Evolutionary conservation across 2,797 vertebrate genomes (phyloP).

Genomic region (Podarcis lilfordi): DNA sequence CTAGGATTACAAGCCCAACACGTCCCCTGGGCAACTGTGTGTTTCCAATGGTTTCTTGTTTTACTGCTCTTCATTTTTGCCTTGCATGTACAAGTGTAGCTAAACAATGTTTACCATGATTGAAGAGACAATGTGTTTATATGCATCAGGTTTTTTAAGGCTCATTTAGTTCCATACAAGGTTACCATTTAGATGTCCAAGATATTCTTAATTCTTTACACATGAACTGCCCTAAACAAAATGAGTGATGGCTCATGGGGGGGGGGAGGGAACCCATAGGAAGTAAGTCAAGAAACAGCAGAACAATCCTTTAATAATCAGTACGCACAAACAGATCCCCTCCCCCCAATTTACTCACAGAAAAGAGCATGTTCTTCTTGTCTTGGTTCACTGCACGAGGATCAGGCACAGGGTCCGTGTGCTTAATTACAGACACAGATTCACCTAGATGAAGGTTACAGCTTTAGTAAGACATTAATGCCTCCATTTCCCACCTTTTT

Average conservation of each 20-base stretch:
- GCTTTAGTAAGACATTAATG: slow-evolving; percentile 7
- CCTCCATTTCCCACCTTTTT: background rate
- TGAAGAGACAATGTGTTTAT: background rate
- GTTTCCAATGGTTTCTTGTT: background rate
- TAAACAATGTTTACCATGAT: background rate
- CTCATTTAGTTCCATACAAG: slow-evolving; percentile 1
- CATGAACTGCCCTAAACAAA: background rate
- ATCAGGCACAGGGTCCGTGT: slow-evolving; percentile 97
- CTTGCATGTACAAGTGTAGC: background rate
- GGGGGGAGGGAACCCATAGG: background rate
- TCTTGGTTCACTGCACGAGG: slow-evolving; percentile 98
- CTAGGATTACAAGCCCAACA: background rate
- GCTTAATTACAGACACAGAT: slow-evolving; percentile 97
- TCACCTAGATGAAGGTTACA: slow-evolving; percentile 81
- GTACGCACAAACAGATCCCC: background rate
- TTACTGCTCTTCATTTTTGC: background rate
- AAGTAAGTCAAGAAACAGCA: background rate
- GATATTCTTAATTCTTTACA: background rate
- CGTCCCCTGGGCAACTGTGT: background rate
- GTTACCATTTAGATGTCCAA: background rate
- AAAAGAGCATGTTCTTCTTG: slow-evolving; percentile 99
- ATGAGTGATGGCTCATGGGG: background rate
- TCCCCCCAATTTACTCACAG: slow-evolving; percentile 81
- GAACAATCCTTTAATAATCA: background rate
- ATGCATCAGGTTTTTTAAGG: background rate